A percentile compares a stretch with the other conserved stretches of the same genome.
phyloP scores from a whole-genome alignment of 2,888 invertebrate species.

The Charanyca ferruginea region DNA sequence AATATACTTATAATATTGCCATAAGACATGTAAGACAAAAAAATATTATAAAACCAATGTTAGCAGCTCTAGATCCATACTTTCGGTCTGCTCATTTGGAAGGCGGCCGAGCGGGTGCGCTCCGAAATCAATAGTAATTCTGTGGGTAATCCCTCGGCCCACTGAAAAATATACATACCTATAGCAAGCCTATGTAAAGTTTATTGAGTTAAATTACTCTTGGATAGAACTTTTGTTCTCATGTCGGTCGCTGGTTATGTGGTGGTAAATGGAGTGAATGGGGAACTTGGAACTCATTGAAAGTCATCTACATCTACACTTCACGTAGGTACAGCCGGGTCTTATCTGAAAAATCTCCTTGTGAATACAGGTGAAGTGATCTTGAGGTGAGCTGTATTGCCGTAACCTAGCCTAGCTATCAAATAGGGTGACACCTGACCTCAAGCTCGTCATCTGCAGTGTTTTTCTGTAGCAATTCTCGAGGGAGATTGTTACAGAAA shows the following conservation, averaged over 20 bases:
- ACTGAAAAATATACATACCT: constrained; percentile 82
- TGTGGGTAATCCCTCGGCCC: constrained; percentile 85
- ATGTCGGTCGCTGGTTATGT: constrained; percentile 38
- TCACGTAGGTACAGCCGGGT: neutral
- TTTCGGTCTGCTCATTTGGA: constrained; percentile 87
- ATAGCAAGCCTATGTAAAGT: constrained; percentile 47
- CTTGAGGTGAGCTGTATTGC: neutral
- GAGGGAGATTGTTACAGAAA: too few species aligned
- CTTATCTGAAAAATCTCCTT: neutral
- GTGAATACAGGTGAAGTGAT: neutral
- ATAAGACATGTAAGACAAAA: neutral
- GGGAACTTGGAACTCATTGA: constrained; percentile 17
- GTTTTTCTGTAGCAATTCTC: too few species aligned
- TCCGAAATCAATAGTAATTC: constrained; percentile 91
- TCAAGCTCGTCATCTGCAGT: too few species aligned
- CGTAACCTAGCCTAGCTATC: too few species aligned
- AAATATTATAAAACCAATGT: constrained; percentile 48
- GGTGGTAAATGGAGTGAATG: constrained; percentile 37
- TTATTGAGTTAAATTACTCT: constrained; percentile 61
- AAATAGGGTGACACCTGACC: too few species aligned
- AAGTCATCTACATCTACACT: neutral
- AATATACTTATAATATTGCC: too few species aligned
- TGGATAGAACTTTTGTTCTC: constrained; percentile 49
- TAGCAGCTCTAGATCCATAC: constrained; percentile 74
- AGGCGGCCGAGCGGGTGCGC: constrained; percentile 86